A percentile compares a stretch with the other conserved stretches of the same genome.
These are phyloP conservation scores for Myocastor coypus DNA, from an alignment of 2,113 vertebrate genomes.

Conservation along the genomic window DNA sequence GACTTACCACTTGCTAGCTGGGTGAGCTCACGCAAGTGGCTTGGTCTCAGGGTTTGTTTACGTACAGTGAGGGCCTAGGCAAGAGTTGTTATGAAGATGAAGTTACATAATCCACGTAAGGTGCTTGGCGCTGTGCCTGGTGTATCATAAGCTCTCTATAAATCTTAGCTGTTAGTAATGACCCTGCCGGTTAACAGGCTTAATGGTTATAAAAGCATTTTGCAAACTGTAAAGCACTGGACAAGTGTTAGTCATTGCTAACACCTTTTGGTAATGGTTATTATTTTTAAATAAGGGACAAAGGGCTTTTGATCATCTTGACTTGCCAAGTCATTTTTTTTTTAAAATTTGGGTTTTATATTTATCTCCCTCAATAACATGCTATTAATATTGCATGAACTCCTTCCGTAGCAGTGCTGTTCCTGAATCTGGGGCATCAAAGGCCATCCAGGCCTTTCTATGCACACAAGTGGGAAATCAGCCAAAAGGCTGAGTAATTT, in stretches of 20 bases:
- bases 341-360: constrained; percentile 61
- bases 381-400: constrained; percentile 77
- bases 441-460: constrained; percentile 70
- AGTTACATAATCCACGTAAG: constrained; percentile 43
- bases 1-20: background rate
- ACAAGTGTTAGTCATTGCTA: constrained; percentile 27
- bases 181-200: constrained; percentile 50
- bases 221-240: constrained; percentile 47
- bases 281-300: constrained; percentile 61
- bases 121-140: constrained; percentile 53
- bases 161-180: constrained; percentile 56
- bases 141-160: background rate
- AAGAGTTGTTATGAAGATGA: constrained; percentile 23
- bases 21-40: background rate
- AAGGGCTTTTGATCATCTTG: constrained; percentile 54
- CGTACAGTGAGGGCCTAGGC: background rate
- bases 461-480: constrained; percentile 72
- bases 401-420: constrained; percentile 68
- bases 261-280: constrained; percentile 9
- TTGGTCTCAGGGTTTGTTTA: constrained; percentile 35
- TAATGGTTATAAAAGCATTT: constrained; percentile 66
- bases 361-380: constrained; percentile 74
- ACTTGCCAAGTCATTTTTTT: constrained; percentile 55
- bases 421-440: constrained; percentile 67
- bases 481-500: constrained; percentile 76